Percentiles rank a stretch among this genome's conserved stretches.
Conservation (phyloP, 2,113 vertebrate genomes). For the Cariama cristata region DNA sequence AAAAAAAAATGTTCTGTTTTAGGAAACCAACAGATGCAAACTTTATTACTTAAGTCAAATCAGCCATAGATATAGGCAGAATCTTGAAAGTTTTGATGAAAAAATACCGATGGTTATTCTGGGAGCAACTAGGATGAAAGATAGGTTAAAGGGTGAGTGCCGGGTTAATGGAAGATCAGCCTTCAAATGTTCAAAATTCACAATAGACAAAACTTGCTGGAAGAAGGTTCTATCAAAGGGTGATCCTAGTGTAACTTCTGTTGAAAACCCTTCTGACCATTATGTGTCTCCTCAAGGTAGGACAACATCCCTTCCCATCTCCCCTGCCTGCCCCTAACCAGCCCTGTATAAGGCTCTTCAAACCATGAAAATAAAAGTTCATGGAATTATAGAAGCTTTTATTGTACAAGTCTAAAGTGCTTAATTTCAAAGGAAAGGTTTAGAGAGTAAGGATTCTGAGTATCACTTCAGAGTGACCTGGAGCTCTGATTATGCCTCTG, state of each 20-base stretch:
- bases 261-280: background rate
- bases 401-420: background rate
- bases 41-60: background rate
- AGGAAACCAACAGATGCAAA: background rate
- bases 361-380: background rate
- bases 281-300: background rate
- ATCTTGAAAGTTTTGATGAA: background rate
- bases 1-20: background rate
- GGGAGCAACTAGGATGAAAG: background rate
- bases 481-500: background rate
- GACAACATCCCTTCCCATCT: background rate
- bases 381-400: background rate
- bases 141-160: background rate
- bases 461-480: background rate
- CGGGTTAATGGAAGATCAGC: background rate
- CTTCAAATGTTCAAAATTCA: background rate
- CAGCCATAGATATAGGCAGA: background rate
- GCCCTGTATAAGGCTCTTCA: background rate
- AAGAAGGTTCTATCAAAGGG: background rate
- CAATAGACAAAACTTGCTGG: background rate
- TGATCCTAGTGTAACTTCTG: background rate
- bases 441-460: background rate
- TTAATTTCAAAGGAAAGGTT: background rate
- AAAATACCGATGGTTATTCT: background rate
- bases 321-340: accelerated